Conservation (phyloP, 1,140 invertebrate species). For the Bombyx mori region ASM3026992v2 NC_085111.1:6312501-6313000, state of each 20-base stretch:
- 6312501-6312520: too few relatives aligned
- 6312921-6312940: slow-evolving; percentile 59
- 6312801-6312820: slow-evolving; percentile 34
- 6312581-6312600: too few relatives aligned
- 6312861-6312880: slow-evolving; percentile 13
- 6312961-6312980: slow-evolving; percentile 58
- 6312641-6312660: too few relatives aligned
- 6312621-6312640: too few relatives aligned
- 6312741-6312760: slow-evolving; percentile 44
- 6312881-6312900: slow-evolving; percentile 16
- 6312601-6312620: too few relatives aligned
- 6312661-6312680: too few relatives aligned
- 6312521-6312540: too few relatives aligned
- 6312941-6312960: slow-evolving; percentile 66
- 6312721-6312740: slow-evolving; percentile 26
- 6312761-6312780: slow-evolving; percentile 52
- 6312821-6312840: slow-evolving; percentile 32
- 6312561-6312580: too few relatives aligned
- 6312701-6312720: not conserved
- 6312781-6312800: slow-evolving; percentile 22
- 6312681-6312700: too few relatives aligned
- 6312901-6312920: slow-evolving; percentile 25
- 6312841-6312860: slow-evolving; percentile 29
- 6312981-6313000: slow-evolving; percentile 16
- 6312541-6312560: too few relatives aligned